A percentile compares a stretch with the other conserved stretches of the same genome.
These are phyloP conservation scores for Murina feae DNA, from an alignment of 2,113 vertebrate genomes.

Conservation along the genomic window DNA sequence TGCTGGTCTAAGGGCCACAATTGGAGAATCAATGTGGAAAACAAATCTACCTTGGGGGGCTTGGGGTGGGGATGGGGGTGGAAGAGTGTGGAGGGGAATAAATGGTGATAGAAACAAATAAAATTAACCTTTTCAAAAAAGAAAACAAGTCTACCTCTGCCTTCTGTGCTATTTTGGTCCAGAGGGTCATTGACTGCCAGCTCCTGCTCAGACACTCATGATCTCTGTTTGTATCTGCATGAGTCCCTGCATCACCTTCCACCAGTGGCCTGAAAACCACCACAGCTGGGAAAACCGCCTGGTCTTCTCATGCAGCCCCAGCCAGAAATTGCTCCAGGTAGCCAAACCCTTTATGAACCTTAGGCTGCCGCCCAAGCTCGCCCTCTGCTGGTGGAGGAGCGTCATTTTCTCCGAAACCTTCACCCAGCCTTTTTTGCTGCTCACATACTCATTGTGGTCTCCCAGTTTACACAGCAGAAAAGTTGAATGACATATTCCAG, in stretches of 20 bases:
- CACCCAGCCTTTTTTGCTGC: not conserved
- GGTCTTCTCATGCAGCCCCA: not conserved
- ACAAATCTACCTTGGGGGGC: not conserved
- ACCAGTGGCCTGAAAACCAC: not conserved
- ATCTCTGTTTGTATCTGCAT: not conserved
- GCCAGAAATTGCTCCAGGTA: not conserved
- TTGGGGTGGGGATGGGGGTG: too few relatives aligned
- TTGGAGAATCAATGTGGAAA: not conserved
- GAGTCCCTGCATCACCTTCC: not conserved
- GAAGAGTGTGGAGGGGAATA: too few relatives aligned
- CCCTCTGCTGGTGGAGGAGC: slow-evolving; percentile 63
- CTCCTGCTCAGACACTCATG: not conserved
- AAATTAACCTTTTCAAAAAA: too few relatives aligned
- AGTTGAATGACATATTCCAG: not conserved
- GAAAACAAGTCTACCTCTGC: not conserved
- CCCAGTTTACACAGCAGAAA: not conserved
- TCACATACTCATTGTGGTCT: not conserved
- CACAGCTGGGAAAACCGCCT: not conserved
- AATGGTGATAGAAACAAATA: too few relatives aligned
- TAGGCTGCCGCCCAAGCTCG: not conserved
- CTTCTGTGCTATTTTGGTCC: not conserved
- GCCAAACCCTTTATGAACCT: not conserved
- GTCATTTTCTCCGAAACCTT: not conserved
- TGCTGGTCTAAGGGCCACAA: not conserved
- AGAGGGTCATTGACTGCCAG: not conserved